A percentile compares a stretch with the other conserved stretches of the same genome.
phyloP scores from a whole-genome alignment of 2,797 vertebrate species.

The Sarcophilus harrisii region DNA sequence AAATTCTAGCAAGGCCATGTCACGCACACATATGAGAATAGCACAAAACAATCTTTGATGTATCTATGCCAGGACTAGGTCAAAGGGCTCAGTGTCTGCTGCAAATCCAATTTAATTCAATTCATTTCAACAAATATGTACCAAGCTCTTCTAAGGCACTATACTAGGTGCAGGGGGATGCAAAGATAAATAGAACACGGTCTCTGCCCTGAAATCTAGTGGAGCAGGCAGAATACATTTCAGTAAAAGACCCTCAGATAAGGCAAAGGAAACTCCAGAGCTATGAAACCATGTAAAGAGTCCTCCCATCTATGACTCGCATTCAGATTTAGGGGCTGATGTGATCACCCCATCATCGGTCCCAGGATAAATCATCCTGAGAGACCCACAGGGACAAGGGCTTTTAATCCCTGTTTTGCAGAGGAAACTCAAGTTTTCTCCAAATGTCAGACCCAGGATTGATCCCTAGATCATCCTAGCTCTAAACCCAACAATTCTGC shows the following conservation, averaged over 20 bases:
- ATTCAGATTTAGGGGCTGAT: background rate
- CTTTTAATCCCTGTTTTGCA: background rate
- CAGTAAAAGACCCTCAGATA: slow-evolving; percentile 19
- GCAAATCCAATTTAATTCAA: background rate
- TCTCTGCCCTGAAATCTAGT: background rate
- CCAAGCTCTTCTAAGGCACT: background rate
- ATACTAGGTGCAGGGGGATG: background rate
- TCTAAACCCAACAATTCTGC: background rate
- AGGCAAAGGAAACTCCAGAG: slow-evolving; percentile 21
- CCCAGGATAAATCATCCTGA: background rate
- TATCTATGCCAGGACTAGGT: background rate
- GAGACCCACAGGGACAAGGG: background rate
- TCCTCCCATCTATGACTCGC: background rate
- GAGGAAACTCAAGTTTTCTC: background rate
- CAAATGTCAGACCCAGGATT: background rate
- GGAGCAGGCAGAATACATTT: background rate
- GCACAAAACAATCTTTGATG: background rate
- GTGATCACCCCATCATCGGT: background rate
- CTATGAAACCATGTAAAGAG: background rate
- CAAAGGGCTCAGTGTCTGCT: background rate
- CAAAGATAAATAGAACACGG: background rate
- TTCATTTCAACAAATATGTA: background rate
- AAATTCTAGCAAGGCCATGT: background rate
- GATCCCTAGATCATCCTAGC: background rate
- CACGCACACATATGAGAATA: background rate